Percentiles rank a stretch among this genome's conserved stretches.
Conservation (phyloP, 2,797 vertebrate species). For the Lemur catta region DNA sequence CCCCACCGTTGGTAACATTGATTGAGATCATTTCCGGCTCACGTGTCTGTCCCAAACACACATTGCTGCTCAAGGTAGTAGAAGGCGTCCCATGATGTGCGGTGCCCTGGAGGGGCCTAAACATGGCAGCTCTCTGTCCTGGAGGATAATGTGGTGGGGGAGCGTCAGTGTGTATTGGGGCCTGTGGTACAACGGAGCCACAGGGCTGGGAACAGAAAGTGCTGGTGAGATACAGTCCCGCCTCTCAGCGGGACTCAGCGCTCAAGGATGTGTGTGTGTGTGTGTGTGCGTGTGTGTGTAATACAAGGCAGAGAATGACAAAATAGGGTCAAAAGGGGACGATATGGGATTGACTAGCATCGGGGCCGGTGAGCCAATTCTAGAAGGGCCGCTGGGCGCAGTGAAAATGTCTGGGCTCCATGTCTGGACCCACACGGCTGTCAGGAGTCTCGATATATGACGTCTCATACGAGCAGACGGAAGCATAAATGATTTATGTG, state of each 20-base stretch:
- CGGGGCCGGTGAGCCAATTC: neutral
- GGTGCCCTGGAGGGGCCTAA: neutral
- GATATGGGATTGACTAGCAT: neutral
- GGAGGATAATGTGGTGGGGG: neutral
- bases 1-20: fast-evolving
- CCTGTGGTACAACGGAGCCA: neutral
- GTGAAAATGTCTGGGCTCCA: neutral
- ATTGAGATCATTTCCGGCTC: neutral
- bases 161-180: neutral
- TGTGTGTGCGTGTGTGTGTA: fast-evolving
- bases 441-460: neutral
- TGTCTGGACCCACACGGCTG: fast-evolving
- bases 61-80: neutral
- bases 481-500: neutral
- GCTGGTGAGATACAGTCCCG: fast-evolving
- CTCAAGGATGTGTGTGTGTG: neutral
- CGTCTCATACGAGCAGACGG: fast-evolving
- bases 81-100: neutral
- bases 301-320: neutral
- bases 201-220: neutral
- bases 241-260: neutral
- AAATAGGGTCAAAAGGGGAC: neutral
- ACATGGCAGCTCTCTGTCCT: neutral
- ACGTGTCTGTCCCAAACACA: neutral
- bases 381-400: neutral